phyloP scores from a whole-genome alignment of 2,113 vertebrate genomes.

The Lathamus discolor region DNA sequence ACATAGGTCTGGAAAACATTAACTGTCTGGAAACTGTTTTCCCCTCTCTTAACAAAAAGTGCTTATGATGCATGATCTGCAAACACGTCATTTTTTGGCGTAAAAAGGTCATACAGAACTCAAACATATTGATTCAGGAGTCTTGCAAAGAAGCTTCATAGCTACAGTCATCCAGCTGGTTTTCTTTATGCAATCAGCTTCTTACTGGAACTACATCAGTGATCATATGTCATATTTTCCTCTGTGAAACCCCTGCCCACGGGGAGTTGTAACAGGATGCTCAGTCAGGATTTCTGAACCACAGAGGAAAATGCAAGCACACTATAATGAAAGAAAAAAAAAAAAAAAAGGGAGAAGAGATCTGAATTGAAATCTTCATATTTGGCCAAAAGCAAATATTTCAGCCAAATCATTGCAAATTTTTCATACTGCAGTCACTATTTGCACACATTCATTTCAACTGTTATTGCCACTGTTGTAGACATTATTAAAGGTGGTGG shows the following conservation, averaged over 20 bases:
- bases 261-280: not conserved
- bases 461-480: not conserved
- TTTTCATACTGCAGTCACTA: not conserved
- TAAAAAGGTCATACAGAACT: not conserved
- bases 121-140: not conserved
- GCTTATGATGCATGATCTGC: constrained; percentile 6
- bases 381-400: not conserved
- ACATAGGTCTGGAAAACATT: constrained; percentile 32
- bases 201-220: not conserved
- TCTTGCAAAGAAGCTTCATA: not conserved
- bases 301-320: not conserved
- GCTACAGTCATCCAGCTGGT: not conserved
- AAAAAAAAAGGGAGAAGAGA: no score
- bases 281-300: not conserved
- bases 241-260: not conserved
- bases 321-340: not conserved
- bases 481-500: not conserved
- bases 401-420: not conserved
- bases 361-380: not conserved
- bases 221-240: not conserved
- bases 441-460: not conserved
- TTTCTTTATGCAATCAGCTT: not conserved
- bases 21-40: constrained; percentile 41
- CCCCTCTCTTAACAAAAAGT: constrained; percentile 5
- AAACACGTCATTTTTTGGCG: not conserved